phyloP scores from a whole-genome alignment of 2,113 vertebrate species.

The Danionella cerebrum region DNA sequence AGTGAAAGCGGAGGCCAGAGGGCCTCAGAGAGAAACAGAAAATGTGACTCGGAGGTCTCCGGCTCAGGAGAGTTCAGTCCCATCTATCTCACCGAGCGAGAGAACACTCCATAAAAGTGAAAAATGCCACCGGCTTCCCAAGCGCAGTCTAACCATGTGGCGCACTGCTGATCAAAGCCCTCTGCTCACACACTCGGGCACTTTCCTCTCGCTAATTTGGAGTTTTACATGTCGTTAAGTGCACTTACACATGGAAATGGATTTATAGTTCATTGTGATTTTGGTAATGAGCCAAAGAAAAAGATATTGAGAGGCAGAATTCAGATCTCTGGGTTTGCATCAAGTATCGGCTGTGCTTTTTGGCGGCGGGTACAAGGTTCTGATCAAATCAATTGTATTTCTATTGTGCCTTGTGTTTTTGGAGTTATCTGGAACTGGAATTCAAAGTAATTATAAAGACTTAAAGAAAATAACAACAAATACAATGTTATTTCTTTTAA shows the following conservation, averaged over 20 bases:
- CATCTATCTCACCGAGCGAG: slow-evolving; percentile 51
- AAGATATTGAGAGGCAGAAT: too few species aligned
- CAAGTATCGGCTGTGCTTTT: too few species aligned
- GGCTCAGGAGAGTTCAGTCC: slow-evolving; percentile 54
- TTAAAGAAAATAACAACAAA: too few species aligned
- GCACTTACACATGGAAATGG: slow-evolving; percentile 51
- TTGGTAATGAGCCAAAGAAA: slow-evolving; percentile 48
- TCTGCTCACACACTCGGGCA: slow-evolving; percentile 1
- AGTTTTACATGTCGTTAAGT: slow-evolving; percentile 50
- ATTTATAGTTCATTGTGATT: slow-evolving; percentile 64
- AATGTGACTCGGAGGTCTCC: slow-evolving; percentile 52
- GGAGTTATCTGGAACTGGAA: too few species aligned
- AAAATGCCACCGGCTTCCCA: slow-evolving; percentile 53
- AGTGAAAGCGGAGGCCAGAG: slow-evolving; percentile 63
- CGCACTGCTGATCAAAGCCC: slow-evolving; percentile 55
- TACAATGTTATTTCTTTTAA: too few species aligned
- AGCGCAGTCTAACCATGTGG: slow-evolving; percentile 58
- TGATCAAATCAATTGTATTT: too few species aligned
- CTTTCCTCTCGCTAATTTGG: slow-evolving; percentile 51
- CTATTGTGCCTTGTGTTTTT: too few species aligned
- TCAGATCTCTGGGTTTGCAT: neutral
- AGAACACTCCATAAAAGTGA: slow-evolving; percentile 60
- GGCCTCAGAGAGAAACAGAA: slow-evolving; percentile 59
- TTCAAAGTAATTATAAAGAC: too few species aligned
- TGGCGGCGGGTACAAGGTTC: too few species aligned